These are phyloP conservation scores for Phyllostomus discolor DNA, from an alignment of 2,113 vertebrate genomes.

Conservation along the genomic window DNA sequence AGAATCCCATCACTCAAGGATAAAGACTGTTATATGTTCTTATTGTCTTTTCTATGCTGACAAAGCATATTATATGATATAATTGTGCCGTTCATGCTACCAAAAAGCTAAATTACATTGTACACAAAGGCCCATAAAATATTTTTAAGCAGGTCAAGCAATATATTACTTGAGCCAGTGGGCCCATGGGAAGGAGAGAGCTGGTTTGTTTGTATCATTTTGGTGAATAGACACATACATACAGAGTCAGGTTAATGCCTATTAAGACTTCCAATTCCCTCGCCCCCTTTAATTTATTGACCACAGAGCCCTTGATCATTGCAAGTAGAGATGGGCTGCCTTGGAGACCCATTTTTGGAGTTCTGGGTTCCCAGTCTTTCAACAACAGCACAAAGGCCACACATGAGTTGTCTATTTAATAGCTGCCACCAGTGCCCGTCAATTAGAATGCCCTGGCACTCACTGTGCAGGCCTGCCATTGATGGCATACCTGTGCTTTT, in stretches of 20 bases:
- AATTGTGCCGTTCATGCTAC: not conserved
- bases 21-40: not conserved
- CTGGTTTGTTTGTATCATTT: not conserved
- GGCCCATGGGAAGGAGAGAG: not conserved
- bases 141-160: not conserved
- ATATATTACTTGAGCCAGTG: not conserved
- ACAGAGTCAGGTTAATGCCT: not conserved
- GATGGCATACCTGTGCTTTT: conserved; percentile 27
- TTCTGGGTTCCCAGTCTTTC: not conserved
- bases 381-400: not conserved
- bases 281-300: not conserved
- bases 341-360: conserved; percentile 27
- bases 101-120: not conserved
- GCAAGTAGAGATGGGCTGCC: not conserved
- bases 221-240: not conserved
- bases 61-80: not conserved
- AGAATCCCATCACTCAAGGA: not conserved
- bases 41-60: not conserved
- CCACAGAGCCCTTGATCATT: not conserved
- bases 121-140: not conserved
- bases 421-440: conserved; percentile 46
- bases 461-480: conserved; percentile 30
- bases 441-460: conserved; percentile 48
- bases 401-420: not conserved
- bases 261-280: not conserved